Percentiles rank a stretch among this genome's conserved stretches.
Conservation (phyloP, 37 sponge, comb jelly and placozoan genomes). For the Beroe ovata region DNA sequence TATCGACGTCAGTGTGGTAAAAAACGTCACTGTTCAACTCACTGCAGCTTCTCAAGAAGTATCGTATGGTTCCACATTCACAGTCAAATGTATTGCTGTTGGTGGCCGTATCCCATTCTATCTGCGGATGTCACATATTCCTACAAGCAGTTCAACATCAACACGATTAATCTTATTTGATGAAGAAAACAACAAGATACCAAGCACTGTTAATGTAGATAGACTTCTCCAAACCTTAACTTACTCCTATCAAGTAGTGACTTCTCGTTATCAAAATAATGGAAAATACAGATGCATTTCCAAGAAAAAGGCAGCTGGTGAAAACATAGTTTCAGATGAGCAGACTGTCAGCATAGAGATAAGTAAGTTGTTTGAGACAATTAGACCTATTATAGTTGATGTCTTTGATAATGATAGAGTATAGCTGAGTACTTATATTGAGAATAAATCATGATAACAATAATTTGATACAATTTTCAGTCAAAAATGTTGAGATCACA, state of each 20-base stretch:
- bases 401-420: too few species aligned
- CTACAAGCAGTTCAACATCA: not conserved
- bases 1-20: not conserved
- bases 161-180: not conserved
- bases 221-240: not conserved
- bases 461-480: too few species aligned
- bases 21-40: not conserved
- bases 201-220: not conserved
- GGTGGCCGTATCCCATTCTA: slow-evolving; percentile 2
- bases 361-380: not conserved
- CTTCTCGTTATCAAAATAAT: not conserved
- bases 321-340: not conserved
- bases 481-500: not conserved
- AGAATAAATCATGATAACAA: too few species aligned
- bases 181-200: not conserved
- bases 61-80: not conserved
- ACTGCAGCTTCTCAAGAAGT: not conserved
- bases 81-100: not conserved
- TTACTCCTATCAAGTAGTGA: not conserved
- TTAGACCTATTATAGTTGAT: too few species aligned
- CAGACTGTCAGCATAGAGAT: not conserved
- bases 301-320: not conserved
- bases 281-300: not conserved
- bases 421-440: too few species aligned
- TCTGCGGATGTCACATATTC: not conserved